Conservation (phyloP, 2,888 invertebrate genomes). For the Leptarthrus brevirostris region DNA sequence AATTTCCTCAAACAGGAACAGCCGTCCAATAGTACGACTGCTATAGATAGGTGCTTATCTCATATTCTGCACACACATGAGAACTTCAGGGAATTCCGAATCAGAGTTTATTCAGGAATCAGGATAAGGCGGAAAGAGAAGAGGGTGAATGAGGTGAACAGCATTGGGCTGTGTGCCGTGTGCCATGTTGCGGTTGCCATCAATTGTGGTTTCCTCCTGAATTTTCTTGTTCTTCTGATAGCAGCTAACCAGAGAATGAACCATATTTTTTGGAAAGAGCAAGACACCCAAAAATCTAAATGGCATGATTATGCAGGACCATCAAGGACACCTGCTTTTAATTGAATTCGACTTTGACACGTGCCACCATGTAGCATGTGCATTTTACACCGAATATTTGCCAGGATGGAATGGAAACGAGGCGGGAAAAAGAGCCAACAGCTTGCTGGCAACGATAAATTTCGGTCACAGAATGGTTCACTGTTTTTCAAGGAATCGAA, state of each 20-base stretch:
- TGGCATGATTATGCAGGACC: constrained; percentile 54
- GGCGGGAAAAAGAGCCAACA: constrained; percentile 44
- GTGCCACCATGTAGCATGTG: constrained; percentile 53
- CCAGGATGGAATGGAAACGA: constrained; percentile 20
- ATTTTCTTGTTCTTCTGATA: constrained; percentile 46
- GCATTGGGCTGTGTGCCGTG: background rate
- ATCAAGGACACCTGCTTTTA: constrained; percentile 65
- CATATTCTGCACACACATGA: constrained; percentile 35
- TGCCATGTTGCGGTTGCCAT: constrained; percentile 53
- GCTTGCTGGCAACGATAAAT: constrained; percentile 47
- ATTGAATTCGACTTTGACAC: constrained; percentile 60
- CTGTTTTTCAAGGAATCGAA: no score
- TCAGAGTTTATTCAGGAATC: constrained; percentile 21
- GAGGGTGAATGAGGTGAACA: background rate
- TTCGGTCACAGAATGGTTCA: constrained; percentile 24
- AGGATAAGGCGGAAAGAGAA: background rate
- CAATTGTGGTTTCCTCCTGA: constrained; percentile 48
- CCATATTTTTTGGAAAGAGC: constrained; percentile 11
- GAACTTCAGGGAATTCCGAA: background rate
- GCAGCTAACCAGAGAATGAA: constrained; percentile 22
- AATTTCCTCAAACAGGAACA: constrained; percentile 10
- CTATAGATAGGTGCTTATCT: constrained; percentile 23
- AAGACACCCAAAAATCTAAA: constrained; percentile 38
- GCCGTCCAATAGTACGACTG: background rate
- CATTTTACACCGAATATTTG: constrained; percentile 52